Conservation (phyloP, 1,140 invertebrate genomes). For the Drosophila burlai region DNA sequence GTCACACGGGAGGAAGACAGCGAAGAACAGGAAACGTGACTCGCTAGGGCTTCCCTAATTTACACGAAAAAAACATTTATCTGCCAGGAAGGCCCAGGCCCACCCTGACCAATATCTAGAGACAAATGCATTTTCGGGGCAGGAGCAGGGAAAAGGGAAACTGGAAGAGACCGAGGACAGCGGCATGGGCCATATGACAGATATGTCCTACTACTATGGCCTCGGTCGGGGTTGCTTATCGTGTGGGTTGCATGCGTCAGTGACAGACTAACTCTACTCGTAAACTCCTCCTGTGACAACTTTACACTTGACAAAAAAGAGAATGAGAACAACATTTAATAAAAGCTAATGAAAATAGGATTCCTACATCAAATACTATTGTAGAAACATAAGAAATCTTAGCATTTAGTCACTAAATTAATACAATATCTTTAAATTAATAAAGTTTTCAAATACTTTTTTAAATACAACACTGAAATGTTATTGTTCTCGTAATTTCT, state of each 20-base stretch:
- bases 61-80: constrained; percentile 51
- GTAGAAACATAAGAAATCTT: too few species aligned
- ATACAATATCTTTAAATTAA: not conserved
- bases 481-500: not conserved
- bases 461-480: not conserved
- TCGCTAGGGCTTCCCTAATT: constrained; percentile 61
- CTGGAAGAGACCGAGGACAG: constrained; percentile 25
- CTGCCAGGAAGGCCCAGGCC: constrained; percentile 3
- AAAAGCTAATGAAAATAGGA: not conserved
- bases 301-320: not conserved
- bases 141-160: constrained; percentile 5
- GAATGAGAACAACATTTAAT: too few species aligned
- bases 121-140: constrained; percentile 31
- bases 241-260: constrained; percentile 53
- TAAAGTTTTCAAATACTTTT: not conserved
- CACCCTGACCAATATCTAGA: constrained; percentile 45
- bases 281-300: constrained; percentile 24
- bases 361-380: not conserved
- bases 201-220: constrained; percentile 63
- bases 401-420: not conserved
- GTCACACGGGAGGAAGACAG: constrained; percentile 29
- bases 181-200: constrained; percentile 39
- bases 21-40: constrained; percentile 40
- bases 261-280: constrained; percentile 41
- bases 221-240: constrained; percentile 60